Base-by-base conservation (phyloP, 2,797 vertebrate genomes). In the Decapterus maruadsi region DNA sequence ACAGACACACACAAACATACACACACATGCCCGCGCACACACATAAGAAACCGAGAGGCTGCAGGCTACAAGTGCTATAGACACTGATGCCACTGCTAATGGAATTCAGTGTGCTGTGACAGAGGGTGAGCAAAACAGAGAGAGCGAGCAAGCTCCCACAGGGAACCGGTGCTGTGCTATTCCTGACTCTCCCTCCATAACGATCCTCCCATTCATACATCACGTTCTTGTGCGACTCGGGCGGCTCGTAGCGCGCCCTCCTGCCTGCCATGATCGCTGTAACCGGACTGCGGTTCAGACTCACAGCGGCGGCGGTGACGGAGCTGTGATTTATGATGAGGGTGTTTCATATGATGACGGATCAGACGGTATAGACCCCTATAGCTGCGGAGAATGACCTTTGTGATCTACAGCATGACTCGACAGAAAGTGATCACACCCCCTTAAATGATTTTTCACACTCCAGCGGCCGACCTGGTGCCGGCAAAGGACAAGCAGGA, bases 51-150 rank as follows among this genome's bases (percentile, higher is more conserved):
- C 43, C 0, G 67, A 77, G 71, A 75, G 46, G 75, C 89, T 88
- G 84, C 84, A 13, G 89, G 89, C 90, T 82, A 81, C 73, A 59
- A 90, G 68, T 81, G 87, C 75, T 75, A 80, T 26, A 84, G 83
- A 89, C 78, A 69, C 84, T 82, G 77, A 89, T 86, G 85, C 80
- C 57, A 40, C 68, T 4, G 63, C 81, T 91, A 90, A 92, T 92
- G 89, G 86, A 77, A 91, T 76, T 78, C 89, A 82, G 77, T 73
- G 67, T 80, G 77, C 75, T 74, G 87, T 50, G 78, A 75, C 77
- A 71, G 56, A 68, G 75, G 62, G 77, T 70, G 76, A 89, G 82
- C 76, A 66, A 82, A 88, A 84, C 75, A 74, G 64, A 57, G 73
- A 20, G 43, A 73, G 77, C 78, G 65, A 42, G 82, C 83, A 34